Percentiles rank a stretch among this genome's conserved stretches.
These are phyloP conservation scores for Aegotheles bennettii DNA, from an alignment of 2,113 vertebrate genomes.

Conservation along the genomic window DNA sequence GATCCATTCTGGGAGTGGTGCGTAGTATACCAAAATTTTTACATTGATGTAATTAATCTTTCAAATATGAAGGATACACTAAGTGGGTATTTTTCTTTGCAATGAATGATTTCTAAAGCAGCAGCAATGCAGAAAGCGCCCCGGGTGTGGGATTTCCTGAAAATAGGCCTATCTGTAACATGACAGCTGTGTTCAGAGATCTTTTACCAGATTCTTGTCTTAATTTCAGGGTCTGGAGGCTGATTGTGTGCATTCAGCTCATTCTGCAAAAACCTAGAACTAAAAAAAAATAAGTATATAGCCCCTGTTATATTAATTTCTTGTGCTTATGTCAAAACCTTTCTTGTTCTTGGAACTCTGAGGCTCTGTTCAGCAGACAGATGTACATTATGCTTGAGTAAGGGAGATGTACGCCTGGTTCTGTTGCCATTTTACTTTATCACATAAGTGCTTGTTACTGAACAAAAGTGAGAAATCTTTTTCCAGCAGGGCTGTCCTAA, in stretches of 20 bases:
- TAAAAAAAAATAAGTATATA: not conserved
- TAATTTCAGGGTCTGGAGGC: not conserved
- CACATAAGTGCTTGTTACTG: not conserved
- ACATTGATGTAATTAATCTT: not conserved
- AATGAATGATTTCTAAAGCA: not conserved
- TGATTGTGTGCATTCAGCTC: not conserved
- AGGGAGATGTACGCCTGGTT: not conserved
- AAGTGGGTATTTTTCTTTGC: not conserved
- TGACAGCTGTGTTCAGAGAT: not conserved
- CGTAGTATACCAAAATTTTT: not conserved
- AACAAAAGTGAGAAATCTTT: not conserved
- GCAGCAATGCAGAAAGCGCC: not conserved
- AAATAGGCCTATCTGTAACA: not conserved
- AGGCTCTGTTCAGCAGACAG: not conserved
- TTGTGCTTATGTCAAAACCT: not conserved
- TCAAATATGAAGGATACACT: not conserved
- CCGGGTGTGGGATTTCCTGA: not conserved
- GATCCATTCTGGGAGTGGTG: not conserved
- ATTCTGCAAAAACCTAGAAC: not conserved
- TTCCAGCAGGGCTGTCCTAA: not conserved
- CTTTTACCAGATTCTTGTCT: not conserved
- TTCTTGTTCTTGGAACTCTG: not conserved
- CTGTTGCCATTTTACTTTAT: not conserved
- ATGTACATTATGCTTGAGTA: fast-evolving
- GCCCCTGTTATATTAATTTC: not conserved